A percentile compares a stretch with the other conserved stretches of the same genome.
These are phyloP conservation scores for Tapirus terrestris DNA, from an alignment of 2,113 vertebrate genomes.

Conservation along the genomic window DNA sequence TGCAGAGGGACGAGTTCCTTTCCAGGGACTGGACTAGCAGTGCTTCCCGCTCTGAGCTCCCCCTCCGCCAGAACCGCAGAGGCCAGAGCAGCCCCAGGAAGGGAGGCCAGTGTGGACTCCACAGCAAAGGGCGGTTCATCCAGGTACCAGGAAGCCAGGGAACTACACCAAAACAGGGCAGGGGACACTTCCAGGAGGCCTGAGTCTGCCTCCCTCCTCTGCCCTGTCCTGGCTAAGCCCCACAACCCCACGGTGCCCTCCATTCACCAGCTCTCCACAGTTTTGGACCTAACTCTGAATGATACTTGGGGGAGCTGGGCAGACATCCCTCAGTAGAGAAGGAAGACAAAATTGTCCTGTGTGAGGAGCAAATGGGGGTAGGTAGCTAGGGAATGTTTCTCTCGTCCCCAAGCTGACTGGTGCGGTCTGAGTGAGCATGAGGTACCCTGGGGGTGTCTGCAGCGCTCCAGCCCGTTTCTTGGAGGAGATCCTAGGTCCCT, in stretches of 20 bases:
- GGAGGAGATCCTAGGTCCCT: background rate
- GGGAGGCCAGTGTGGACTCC: background rate
- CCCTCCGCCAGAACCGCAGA: background rate
- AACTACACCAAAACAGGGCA: background rate
- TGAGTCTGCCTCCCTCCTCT: background rate
- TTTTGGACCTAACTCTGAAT: background rate
- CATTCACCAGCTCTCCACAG: background rate
- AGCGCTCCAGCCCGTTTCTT: background rate
- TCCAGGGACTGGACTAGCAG: background rate
- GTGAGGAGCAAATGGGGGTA: background rate
- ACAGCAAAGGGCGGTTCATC: background rate
- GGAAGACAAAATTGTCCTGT: background rate
- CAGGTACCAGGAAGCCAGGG: background rate
- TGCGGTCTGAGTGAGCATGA: background rate
- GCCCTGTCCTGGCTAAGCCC: background rate
- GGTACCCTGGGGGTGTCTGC: background rate
- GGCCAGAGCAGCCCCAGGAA: background rate
- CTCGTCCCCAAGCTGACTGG: background rate
- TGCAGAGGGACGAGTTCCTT: background rate
- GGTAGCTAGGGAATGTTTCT: background rate
- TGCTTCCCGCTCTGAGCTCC: background rate
- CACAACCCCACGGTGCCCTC: accelerated
- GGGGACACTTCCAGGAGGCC: background rate
- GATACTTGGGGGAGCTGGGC: background rate
- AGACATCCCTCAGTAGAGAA: background rate